Percentiles rank a stretch among this genome's conserved stretches.
Evolutionary conservation across 2,113 vertebrate genomes (phyloP).

Genomic region (Gorsachius goisagi): DNA sequence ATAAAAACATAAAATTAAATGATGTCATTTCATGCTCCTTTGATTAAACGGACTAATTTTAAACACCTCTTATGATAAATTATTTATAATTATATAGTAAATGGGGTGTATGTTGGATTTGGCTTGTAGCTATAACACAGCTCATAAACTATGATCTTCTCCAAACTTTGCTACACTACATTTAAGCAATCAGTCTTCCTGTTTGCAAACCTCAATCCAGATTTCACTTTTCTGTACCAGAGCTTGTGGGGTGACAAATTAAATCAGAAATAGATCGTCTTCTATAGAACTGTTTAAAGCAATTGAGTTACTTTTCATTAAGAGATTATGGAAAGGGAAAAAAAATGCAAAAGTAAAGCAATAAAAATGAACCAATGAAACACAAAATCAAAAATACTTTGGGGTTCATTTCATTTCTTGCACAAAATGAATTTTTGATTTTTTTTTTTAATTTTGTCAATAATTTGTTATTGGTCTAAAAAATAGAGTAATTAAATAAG

Average conservation of each 20-base stretch:
- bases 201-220: background rate
- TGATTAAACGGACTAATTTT: conserved; percentile 33
- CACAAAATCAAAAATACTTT: background rate
- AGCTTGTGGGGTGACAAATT: background rate
- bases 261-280: background rate
- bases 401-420: background rate
- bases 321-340: background rate
- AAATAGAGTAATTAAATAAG: background rate
- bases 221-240: background rate
- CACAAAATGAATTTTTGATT: background rate
- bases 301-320: background rate
- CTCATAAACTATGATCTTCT: background rate
- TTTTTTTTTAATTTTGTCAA: background rate
- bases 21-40: background rate
- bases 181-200: background rate
- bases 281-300: background rate
- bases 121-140: background rate
- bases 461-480: background rate
- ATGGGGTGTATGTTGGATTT: background rate
- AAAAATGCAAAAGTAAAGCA: background rate
- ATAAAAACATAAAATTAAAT: background rate
- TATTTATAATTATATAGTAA: conserved; percentile 11
- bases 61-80: background rate
- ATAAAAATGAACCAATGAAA: conserved; percentile 1
- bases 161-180: background rate